Evolutionary conservation across 2,888 invertebrate species (phyloP).

Genomic region (Charanyca ferruginea): DNA sequence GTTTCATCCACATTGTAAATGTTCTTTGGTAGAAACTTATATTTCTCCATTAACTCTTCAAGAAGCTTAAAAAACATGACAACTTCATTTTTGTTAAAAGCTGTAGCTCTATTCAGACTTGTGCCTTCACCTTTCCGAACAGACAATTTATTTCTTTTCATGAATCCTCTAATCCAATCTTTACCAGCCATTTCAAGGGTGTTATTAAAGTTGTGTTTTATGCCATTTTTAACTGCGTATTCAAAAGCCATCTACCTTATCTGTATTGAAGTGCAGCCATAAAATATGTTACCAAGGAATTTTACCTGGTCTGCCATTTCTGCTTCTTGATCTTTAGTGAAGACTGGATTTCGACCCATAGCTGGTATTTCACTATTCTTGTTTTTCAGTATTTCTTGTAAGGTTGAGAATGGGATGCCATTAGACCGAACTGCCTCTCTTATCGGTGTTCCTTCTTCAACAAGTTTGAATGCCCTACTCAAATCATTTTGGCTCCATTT

Average conservation of each 20-base stretch:
- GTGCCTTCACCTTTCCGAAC: neutral
- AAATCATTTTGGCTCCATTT: too few relatives aligned
- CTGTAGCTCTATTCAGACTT: neutral
- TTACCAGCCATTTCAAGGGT: neutral
- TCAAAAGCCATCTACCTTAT: neutral
- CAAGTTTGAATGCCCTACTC: too few relatives aligned
- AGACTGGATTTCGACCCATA: too few relatives aligned
- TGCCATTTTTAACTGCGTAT: neutral
- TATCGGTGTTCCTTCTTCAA: too few relatives aligned
- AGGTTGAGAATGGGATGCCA: too few relatives aligned
- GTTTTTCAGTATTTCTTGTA: too few relatives aligned
- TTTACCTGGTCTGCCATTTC: constrained; percentile 2
- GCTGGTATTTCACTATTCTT: too few relatives aligned
- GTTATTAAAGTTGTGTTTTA: constrained; percentile 1
- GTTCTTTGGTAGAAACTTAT: neutral
- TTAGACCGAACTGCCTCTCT: too few relatives aligned
- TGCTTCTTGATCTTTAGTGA: neutral
- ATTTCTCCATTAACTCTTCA: neutral
- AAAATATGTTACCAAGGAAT: neutral
- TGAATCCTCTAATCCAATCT: constrained; percentile 1
- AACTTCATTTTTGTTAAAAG: constrained; percentile 2
- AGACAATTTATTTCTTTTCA: constrained; percentile 1
- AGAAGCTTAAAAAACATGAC: neutral
- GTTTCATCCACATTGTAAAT: constrained; percentile 1
- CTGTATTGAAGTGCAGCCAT: neutral